These are phyloP conservation scores for Hestina assimilis DNA, from an alignment of 1,140 invertebrate genomes.

Conservation along the genomic window DNA sequence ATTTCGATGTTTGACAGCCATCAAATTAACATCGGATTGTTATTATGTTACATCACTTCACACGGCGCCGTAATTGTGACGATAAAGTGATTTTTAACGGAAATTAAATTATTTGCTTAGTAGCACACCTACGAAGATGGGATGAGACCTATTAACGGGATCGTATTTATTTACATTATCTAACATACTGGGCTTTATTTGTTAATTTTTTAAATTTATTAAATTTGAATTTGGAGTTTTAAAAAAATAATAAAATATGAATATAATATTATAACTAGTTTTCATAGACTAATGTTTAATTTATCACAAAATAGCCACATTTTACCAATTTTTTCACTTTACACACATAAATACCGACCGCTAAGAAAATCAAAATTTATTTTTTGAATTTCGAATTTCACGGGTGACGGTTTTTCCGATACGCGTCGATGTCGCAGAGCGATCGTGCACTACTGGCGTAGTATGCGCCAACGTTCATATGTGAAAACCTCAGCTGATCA, in stretches of 20 bases:
- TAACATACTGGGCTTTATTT: background rate
- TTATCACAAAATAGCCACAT: background rate
- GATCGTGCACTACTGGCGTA: conserved; percentile 61
- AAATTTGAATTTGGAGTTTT: background rate
- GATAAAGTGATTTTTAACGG: conserved; percentile 52
- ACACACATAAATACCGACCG: conserved; percentile 13
- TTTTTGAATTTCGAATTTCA: conserved; percentile 21
- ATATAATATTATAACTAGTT: too few relatives aligned
- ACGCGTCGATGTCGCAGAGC: conserved; percentile 54
- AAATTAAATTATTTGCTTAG: conserved; percentile 52
- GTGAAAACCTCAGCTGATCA: conserved; percentile 53
- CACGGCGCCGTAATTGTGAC: conserved; percentile 45
- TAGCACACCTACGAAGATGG: conserved; percentile 10
- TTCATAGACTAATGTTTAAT: too few relatives aligned
- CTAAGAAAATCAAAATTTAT: background rate
- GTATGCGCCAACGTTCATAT: conserved; percentile 49
- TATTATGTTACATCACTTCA: conserved; percentile 53
- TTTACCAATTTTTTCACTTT: conserved; percentile 18
- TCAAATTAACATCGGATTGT: conserved; percentile 64
- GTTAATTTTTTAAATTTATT: background rate
- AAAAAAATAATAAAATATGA: background rate
- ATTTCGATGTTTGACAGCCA: conserved; percentile 42
- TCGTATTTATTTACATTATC: conserved; percentile 13
- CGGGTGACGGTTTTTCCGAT: conserved; percentile 36
- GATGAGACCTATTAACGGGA: conserved; percentile 17